Conservation (phyloP, 2,113 vertebrate genomes). For the Callipepla californica region DNA sequence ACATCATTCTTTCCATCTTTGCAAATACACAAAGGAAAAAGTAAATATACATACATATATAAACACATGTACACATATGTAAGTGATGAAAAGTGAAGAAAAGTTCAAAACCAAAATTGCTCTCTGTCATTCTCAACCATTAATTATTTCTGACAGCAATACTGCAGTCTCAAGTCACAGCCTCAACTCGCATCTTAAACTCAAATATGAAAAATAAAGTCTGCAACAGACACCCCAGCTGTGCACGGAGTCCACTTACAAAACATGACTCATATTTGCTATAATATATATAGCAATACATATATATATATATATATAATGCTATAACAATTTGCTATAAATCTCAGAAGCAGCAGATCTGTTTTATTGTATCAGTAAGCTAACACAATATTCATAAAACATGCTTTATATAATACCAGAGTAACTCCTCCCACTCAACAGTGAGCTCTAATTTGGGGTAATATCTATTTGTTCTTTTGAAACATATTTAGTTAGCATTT, state of each 20-base stretch:
- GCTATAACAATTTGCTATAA: background rate
- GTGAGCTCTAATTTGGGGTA: accelerated
- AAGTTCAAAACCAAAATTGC: background rate
- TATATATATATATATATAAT: no score
- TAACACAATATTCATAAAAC: background rate
- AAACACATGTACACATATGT: background rate
- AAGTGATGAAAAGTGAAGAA: background rate
- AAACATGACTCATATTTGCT: background rate
- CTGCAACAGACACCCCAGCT: background rate
- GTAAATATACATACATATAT: background rate
- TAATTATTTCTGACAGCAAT: background rate
- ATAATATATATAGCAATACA: no score
- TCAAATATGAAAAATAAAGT: background rate
- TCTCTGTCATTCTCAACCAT: background rate
- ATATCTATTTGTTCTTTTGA: background rate
- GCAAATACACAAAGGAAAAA: background rate
- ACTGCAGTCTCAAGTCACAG: background rate
- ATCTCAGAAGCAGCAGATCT: background rate
- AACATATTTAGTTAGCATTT: background rate
- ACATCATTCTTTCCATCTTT: background rate
- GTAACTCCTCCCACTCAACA: background rate
- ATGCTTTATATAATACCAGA: background rate
- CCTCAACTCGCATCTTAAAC: background rate
- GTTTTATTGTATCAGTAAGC: background rate
- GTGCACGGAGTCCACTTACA: background rate